Evolutionary conservation across 2,797 vertebrate species (phyloP).

Genomic region (Rhinatrema bivittatum): DNA sequence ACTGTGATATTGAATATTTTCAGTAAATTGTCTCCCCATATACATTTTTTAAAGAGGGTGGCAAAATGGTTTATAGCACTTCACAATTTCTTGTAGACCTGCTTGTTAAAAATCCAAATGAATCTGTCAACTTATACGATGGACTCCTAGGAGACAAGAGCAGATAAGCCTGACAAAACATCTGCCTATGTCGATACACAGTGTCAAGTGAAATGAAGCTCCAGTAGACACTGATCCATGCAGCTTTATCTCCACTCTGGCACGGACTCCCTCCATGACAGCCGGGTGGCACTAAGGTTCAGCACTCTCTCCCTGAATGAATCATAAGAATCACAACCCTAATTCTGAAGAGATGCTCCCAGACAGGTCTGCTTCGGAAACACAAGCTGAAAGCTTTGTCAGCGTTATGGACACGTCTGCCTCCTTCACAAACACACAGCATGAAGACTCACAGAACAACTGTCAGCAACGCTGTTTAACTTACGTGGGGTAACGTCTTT

Average conservation of each 20-base stretch:
- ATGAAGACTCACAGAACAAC: not conserved
- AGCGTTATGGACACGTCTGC: not conserved
- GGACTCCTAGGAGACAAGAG: constrained; percentile 17
- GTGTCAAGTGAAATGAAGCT: constrained; percentile 15
- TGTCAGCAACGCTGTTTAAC: constrained; percentile 32
- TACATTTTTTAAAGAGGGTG: not conserved
- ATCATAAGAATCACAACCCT: not conserved
- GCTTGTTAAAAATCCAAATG: constrained; percentile 17
- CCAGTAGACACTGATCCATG: constrained; percentile 1
- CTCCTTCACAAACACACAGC: not conserved
- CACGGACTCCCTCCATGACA: not conserved
- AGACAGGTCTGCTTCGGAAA: constrained; percentile 5
- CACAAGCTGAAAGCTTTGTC: too few species aligned
- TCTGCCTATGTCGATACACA: constrained; percentile 1
- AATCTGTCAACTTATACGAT: constrained; percentile 10
- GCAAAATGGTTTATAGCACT: not conserved
- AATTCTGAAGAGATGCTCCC: not conserved
- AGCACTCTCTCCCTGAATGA: not conserved
- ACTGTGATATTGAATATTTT: too few species aligned
- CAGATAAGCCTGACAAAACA: constrained; percentile 25
- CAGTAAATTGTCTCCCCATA: not conserved
- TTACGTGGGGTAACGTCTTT: constrained; percentile 86
- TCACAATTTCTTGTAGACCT: constrained; percentile 1
- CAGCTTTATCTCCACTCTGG: not conserved
- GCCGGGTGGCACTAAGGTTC: not conserved